Conservation (phyloP, 2,113 vertebrate species). For the Caracal caracal region DNA sequence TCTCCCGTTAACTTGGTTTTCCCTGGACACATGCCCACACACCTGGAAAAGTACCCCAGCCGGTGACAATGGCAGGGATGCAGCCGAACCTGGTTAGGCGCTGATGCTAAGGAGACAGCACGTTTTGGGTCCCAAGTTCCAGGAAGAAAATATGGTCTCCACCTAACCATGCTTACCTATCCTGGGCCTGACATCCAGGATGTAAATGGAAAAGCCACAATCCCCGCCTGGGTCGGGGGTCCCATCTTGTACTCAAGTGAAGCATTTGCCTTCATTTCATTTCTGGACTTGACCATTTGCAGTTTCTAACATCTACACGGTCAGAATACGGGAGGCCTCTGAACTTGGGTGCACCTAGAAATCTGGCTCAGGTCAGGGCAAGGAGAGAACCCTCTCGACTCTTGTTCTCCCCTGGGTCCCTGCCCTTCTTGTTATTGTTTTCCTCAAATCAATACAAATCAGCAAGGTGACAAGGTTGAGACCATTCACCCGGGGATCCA, state of each 20-base stretch:
- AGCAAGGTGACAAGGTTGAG: not conserved
- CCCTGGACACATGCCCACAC: not conserved
- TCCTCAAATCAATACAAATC: not conserved
- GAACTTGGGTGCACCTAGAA: not conserved
- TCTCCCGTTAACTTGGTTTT: not conserved
- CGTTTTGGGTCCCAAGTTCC: not conserved
- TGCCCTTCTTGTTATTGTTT: not conserved
- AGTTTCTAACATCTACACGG: not conserved
- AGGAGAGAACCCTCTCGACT: not conserved
- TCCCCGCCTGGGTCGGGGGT: fast-evolving
- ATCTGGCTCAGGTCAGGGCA: not conserved
- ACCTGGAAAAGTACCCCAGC: not conserved
- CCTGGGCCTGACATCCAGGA: not conserved
- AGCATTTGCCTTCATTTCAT: not conserved
- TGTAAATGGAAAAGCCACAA: not conserved
- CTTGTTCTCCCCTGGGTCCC: not conserved
- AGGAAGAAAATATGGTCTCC: not conserved
- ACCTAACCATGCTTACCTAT: not conserved
- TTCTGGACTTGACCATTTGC: not conserved
- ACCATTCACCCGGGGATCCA: fast-evolving
- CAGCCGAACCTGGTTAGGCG: not conserved
- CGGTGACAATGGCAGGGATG: not conserved
- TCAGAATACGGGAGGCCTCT: not conserved
- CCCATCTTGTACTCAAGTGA: no score
- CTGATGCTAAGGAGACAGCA: not conserved